Conservation (phyloP, 2,888 invertebrate species). For the Chouioia cunea region DNA sequence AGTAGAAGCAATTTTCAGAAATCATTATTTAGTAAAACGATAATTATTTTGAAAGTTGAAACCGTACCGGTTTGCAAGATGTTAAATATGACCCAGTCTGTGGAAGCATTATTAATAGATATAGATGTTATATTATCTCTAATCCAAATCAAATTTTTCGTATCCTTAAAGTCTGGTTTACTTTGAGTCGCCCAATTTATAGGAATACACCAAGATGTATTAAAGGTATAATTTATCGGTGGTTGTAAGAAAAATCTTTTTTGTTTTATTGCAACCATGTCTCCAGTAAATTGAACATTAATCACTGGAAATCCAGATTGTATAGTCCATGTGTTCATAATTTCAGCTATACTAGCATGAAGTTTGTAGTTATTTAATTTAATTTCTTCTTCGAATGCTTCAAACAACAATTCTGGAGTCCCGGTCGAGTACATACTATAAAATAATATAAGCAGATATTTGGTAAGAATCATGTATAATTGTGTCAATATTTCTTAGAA, state of each 20-base stretch:
- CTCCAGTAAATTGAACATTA: conserved; percentile 61
- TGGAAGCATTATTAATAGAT: conserved; percentile 58
- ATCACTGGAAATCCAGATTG: conserved; percentile 75
- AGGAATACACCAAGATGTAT: conserved; percentile 81
- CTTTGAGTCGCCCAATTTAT: conserved; percentile 77
- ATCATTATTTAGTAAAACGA: not conserved
- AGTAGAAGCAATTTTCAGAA: too few species aligned
- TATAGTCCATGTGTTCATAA: conserved; percentile 73
- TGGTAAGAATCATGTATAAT: too few species aligned
- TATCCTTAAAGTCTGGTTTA: conserved; percentile 69
- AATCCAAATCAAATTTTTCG: conserved; percentile 72
- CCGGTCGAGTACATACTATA: conserved; percentile 52
- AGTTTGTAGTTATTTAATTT: conserved; percentile 42
- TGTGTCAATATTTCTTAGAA: not conserved
- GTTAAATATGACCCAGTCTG: conserved; percentile 81
- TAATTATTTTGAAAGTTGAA: conserved; percentile 38
- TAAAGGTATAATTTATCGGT: not conserved
- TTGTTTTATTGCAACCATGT: conserved; percentile 49
- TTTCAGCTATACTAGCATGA: conserved; percentile 20
- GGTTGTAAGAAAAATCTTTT: conserved; percentile 53
- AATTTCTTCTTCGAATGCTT: conserved; percentile 56
- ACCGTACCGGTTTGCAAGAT: conserved; percentile 76
- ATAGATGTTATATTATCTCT: conserved; percentile 55
- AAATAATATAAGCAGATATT: not conserved
- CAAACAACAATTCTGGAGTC: conserved; percentile 53